Evolutionary conservation across 2,113 vertebrate species (phyloP), one percentile per base, ranked within the genome.

Genomic region (Ranitomeya imitator): DNA sequence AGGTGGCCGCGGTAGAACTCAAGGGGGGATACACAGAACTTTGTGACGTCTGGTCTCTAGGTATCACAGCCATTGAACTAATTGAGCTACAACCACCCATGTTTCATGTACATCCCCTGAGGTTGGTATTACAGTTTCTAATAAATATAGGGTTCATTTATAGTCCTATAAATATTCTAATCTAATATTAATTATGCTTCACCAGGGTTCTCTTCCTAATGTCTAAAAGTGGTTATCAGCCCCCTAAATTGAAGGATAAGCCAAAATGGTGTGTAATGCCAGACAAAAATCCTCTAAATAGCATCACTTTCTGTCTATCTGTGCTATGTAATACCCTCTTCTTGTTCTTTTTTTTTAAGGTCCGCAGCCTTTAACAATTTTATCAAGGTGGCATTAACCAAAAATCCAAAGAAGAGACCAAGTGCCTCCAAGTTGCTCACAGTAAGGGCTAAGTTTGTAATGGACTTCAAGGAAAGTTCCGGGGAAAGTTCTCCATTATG

Each of bases 191-290:
- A 15, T 19, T 82, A 4, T 63, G 7, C 12, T 18, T 13, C 13
- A 57, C n/a, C 84, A 98, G 97, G 67, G 96, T 97, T 19, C 91
- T 98, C 88, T 97, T 97, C 85, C 96, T 98, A 79, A 98, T 98
- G 97, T 97, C 97, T 2, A 98, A 98, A 91, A 98, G 96, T 18
- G 96, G 97, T 83, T 98, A 97, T 92, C 97, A 98, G 93, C 96
- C 97, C 6, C 97, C 97, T 0, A 96, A 97, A 91, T 93, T 98
- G 78, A 97, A 96, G 91, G 97, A 98, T 83, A 98, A 98, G 88
- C 90, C 94, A 0, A 96, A 94, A 92, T 98, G 97, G 97, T 98
- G 89, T 93, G 93, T 86, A 23, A 45, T 59, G 14, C 15, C 13
- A n/a, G n/a, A 1, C 10, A 5, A 12, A 2, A n/a, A 26, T 80